A percentile compares a stretch with the other conserved stretches of the same genome.
phyloP scores from a whole-genome alignment of 2,113 vertebrate genomes.

The Pelobates fuscus region DNA sequence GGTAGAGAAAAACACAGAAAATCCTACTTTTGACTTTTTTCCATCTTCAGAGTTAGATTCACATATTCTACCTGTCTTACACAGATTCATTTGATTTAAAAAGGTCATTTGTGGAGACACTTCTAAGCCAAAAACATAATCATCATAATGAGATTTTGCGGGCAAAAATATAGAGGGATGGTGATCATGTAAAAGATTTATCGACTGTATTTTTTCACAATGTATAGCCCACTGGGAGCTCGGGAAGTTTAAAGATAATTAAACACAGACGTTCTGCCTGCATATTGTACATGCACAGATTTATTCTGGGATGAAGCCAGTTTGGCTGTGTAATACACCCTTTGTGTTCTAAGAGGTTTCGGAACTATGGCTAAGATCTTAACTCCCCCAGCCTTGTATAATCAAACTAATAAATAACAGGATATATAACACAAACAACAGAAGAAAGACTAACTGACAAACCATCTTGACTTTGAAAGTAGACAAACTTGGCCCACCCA shows the following conservation, averaged over 20 bases:
- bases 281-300: conserved; percentile 42
- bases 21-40: not conserved
- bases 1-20: not conserved
- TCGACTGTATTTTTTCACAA: conserved; percentile 43
- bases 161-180: conserved; percentile 6
- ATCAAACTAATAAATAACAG: conserved; percentile 6
- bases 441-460: not conserved
- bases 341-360: conserved; percentile 34
- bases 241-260: conserved; percentile 44
- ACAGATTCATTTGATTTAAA: not conserved
- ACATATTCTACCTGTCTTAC: conserved; percentile 1
- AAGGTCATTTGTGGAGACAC: not conserved
- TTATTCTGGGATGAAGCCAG: conserved; percentile 41
- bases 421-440: conserved; percentile 12
- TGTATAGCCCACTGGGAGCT: conserved; percentile 39
- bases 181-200: conserved; percentile 38
- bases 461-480: not conserved
- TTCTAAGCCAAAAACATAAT: conserved; percentile 24
- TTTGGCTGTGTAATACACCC: conserved; percentile 37
- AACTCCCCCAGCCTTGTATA: conserved; percentile 24
- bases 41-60: too few relatives aligned
- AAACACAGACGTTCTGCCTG: conserved; percentile 40
- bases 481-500: not conserved
- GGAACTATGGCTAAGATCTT: conserved; percentile 8
- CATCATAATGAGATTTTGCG: conserved; percentile 31